Conservation (phyloP, 2,797 vertebrate genomes). For the Eulemur coronatus region DNA sequence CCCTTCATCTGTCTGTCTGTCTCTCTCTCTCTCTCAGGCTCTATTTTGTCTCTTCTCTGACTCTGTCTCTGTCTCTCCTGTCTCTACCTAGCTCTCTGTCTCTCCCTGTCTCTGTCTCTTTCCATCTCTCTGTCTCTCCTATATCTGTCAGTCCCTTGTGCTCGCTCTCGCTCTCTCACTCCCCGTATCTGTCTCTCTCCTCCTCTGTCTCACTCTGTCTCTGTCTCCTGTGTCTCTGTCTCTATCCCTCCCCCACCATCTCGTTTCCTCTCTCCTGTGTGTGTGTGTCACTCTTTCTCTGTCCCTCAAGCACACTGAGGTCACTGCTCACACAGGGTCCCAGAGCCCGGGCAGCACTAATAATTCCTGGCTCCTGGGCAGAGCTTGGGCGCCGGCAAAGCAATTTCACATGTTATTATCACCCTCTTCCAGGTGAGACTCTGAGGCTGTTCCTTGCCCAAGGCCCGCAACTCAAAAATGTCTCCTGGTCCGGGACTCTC, state of each 20-base stretch:
- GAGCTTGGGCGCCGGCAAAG: neutral
- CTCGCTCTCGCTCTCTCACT: neutral
- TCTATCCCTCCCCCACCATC: neutral
- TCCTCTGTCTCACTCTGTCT: neutral
- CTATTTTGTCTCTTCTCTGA: neutral
- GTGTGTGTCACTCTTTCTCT: neutral
- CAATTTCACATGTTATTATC: neutral
- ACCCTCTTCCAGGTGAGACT: neutral
- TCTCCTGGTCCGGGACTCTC: neutral
- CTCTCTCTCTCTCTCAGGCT: neutral
- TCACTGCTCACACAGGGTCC: rapidly evolving
- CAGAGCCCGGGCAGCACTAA: neutral
- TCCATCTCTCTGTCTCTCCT: neutral
- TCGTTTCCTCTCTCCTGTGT: neutral
- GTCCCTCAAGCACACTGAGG: neutral
- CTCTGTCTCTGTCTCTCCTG: no score
- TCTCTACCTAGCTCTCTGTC: neutral
- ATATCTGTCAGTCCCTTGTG: neutral
- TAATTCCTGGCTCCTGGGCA: neutral
- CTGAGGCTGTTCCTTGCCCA: neutral
- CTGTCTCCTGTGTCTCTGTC: neutral
- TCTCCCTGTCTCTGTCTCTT: neutral
- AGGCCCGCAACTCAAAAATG: neutral
- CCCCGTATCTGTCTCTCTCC: neutral
- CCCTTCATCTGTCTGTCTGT: neutral